These are phyloP conservation scores for Willowsia nigromaculata DNA, from an alignment of 2,888 invertebrate species.

Conservation along the genomic window DNA sequence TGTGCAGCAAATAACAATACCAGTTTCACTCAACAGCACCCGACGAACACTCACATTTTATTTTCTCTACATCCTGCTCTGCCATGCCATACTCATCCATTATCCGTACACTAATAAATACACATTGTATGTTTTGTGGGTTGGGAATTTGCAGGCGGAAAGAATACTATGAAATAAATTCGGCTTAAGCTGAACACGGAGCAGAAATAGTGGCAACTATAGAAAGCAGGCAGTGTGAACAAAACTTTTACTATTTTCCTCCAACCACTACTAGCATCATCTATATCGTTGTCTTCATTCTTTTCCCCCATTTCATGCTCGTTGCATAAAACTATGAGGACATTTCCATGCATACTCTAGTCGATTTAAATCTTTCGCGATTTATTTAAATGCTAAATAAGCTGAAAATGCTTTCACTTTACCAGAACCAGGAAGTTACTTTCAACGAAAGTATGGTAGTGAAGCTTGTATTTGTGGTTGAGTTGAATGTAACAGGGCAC, in stretches of 20 bases:
- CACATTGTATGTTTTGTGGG: slow-evolving; percentile 43
- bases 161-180: slow-evolving; percentile 58
- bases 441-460: background rate
- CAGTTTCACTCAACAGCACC: background rate
- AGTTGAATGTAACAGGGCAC: slow-evolving; percentile 45
- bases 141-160: slow-evolving; percentile 19
- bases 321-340: background rate
- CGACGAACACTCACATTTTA: slow-evolving; percentile 3
- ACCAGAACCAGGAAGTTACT: background rate
- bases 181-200: slow-evolving; percentile 31
- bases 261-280: background rate
- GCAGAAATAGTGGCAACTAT: background rate
- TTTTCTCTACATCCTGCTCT: background rate
- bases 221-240: background rate
- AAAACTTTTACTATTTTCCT: slow-evolving; percentile 34
- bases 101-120: background rate
- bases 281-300: too few species aligned
- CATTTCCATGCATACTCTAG: background rate
- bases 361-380: slow-evolving; percentile 68
- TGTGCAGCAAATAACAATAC: background rate
- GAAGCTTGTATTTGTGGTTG: background rate
- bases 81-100: background rate
- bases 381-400: slow-evolving; percentile 72
- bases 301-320: background rate
- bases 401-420: slow-evolving; percentile 69